Conservation (phyloP, 2,113 vertebrate genomes). For the Aramus guarauna region DNA sequence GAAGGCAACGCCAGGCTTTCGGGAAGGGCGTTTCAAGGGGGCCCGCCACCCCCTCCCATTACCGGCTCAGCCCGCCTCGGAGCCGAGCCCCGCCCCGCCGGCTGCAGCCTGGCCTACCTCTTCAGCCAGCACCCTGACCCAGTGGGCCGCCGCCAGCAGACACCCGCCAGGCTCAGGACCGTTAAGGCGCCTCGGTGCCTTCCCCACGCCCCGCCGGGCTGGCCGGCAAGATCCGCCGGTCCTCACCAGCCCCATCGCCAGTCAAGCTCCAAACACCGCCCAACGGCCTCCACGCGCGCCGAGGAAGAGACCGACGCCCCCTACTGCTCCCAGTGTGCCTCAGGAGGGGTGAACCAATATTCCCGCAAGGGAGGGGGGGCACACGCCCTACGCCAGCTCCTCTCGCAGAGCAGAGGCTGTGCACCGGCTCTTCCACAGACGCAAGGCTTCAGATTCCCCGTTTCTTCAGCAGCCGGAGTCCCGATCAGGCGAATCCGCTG, state of each 20-base stretch:
- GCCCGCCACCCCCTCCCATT: no score
- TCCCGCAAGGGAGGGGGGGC: rapidly evolving
- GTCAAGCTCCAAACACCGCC: no score
- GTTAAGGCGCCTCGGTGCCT: rapidly evolving
- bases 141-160: not conserved
- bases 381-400: no score
- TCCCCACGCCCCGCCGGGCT: not conserved
- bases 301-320: rapidly evolving
- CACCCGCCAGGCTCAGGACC: not conserved
- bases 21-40: no score
- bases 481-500: rapidly evolving
- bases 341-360: not conserved
- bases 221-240: rapidly evolving
- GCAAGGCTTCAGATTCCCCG: rapidly evolving
- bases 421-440: rapidly evolving
- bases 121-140: not conserved
- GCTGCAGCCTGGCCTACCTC: not conserved
- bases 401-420: not conserved
- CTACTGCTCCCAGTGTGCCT: not conserved
- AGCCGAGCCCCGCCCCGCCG: no score
- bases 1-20: no score
- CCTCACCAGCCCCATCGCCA: rapidly evolving
- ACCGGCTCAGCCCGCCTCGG: no score
- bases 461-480: rapidly evolving
- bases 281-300: rapidly evolving